Percentiles rank a stretch among this genome's conserved stretches.
phyloP scores from a whole-genome alignment of 2,888 invertebrate species.

The Drosophila borborema region DNA sequence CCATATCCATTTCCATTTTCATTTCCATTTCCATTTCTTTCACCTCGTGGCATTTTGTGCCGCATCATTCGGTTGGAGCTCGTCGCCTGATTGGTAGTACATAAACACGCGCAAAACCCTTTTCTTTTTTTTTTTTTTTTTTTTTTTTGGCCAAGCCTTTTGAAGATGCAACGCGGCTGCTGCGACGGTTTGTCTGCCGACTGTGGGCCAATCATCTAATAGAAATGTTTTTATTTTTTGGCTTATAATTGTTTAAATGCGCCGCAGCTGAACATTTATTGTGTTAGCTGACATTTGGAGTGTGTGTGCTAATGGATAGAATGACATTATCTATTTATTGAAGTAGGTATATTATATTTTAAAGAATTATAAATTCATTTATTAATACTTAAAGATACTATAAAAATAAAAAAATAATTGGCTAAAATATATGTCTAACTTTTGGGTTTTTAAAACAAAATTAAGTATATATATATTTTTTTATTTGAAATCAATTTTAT shows the following conservation, averaged over 20 bases:
- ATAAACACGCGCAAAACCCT: slow-evolving; percentile 75
- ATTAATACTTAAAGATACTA: no score
- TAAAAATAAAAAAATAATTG: no score
- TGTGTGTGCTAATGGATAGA: background rate
- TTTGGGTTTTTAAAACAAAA: no score
- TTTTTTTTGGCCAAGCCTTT: slow-evolving; percentile 38
- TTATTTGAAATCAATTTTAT: no score
- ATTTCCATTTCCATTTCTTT: slow-evolving; percentile 25
- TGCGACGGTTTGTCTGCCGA: slow-evolving; percentile 20
- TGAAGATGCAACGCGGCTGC: slow-evolving; percentile 41
- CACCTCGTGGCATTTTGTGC: slow-evolving; percentile 57
- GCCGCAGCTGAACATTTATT: slow-evolving; percentile 7
- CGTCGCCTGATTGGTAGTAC: slow-evolving; percentile 75
- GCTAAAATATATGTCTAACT: no score
- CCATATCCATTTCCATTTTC: slow-evolving; percentile 27
- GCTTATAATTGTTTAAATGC: slow-evolving; percentile 27
- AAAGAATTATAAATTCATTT: background rate
- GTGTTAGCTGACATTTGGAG: background rate
- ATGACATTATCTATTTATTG: background rate
- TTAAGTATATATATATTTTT: no score
- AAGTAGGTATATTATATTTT: background rate
- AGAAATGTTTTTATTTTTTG: slow-evolving; percentile 42
- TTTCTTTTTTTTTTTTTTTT: background rate
- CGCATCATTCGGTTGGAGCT: slow-evolving; percentile 74
- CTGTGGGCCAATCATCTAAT: slow-evolving; percentile 45